Conservation (phyloP, 1,140 invertebrate species). For the Anoplolepis gracilipes region DNA sequence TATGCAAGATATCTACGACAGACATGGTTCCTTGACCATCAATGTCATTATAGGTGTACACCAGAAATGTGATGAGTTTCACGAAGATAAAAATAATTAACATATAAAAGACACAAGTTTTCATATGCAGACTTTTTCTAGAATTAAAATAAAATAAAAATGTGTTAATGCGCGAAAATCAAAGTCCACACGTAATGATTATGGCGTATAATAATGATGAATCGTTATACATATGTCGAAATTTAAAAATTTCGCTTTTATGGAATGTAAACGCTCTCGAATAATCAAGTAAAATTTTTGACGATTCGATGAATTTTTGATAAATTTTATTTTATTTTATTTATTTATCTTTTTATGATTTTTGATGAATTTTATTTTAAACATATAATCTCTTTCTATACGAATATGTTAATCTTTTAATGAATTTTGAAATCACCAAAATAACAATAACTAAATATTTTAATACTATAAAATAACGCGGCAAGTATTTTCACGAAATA, state of each 20-base stretch:
- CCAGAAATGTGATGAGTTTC: constrained; percentile 13
- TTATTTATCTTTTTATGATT: too few relatives aligned
- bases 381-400: too few relatives aligned
- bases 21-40: not conserved
- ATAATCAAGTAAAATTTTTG: not conserved
- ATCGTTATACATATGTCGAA: not conserved
- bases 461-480: too few relatives aligned
- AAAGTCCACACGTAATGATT: not conserved
- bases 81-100: not conserved
- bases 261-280: not conserved
- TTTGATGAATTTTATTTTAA: not conserved
- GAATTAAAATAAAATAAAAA: not conserved
- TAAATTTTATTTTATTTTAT: too few relatives aligned
- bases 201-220: not conserved
- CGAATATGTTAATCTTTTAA: not conserved
- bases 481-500: too few relatives aligned
- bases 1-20: not conserved
- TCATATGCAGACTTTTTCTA: not conserved
- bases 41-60: not conserved
- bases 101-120: not conserved
- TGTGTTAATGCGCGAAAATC: not conserved
- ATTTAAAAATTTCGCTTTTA: not conserved
- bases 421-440: not conserved
- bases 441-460: too few relatives aligned
- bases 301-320: too few relatives aligned